These are phyloP conservation scores for Orchesella flavescens DNA, from an alignment of 2,888 invertebrate genomes.

Conservation along the genomic window DNA sequence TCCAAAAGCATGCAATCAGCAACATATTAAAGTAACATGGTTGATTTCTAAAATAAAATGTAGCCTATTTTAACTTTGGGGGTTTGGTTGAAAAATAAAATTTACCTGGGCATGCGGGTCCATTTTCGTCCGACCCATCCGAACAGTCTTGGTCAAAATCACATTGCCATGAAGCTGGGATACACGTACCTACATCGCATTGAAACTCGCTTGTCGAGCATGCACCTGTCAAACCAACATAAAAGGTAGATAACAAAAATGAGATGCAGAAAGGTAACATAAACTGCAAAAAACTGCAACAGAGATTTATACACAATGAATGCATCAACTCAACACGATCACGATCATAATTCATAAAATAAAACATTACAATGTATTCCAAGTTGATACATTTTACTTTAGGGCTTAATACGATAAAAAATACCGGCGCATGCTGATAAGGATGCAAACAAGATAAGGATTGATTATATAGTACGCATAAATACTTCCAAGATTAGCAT, in stretches of 20 bases:
- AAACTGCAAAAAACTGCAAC: background rate
- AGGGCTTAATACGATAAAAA: background rate
- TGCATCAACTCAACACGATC: background rate
- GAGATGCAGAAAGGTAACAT: background rate
- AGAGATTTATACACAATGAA: background rate
- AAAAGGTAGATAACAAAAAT: background rate
- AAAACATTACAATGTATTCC: background rate
- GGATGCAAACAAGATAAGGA: no score
- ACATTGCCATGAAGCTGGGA: slow-evolving; percentile 64
- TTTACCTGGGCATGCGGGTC: slow-evolving; percentile 63
- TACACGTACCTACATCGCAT: slow-evolving; percentile 63
- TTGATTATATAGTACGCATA: no score
- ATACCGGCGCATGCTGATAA: no score
- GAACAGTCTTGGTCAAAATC: slow-evolving; percentile 64
- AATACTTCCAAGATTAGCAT: no score
- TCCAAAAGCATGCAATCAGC: no score
- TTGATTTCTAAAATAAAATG: no score
- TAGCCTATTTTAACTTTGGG: no score
- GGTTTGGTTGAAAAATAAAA: no score
- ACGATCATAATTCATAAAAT: background rate
- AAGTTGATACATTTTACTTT: no score
- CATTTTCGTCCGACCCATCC: slow-evolving; percentile 48
- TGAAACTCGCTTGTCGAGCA: slow-evolving; percentile 68
- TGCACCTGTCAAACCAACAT: slow-evolving; percentile 57
- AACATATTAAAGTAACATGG: no score